These are phyloP conservation scores for Xenopus laevis DNA, from an alignment of 2,113 vertebrate genomes.

Conservation along the genomic window DNA sequence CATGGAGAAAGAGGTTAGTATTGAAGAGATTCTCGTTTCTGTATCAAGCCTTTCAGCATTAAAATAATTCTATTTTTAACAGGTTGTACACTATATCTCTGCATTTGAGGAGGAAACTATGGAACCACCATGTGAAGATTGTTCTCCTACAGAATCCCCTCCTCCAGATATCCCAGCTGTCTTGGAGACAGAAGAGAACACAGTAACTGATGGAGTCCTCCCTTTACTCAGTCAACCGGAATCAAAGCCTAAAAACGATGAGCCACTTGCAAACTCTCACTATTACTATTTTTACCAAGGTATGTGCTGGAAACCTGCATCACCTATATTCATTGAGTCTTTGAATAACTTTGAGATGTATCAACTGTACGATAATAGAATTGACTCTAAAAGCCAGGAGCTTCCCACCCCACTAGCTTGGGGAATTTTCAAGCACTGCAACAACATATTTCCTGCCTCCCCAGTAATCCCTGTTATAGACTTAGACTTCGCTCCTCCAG, in stretches of 20 bases:
- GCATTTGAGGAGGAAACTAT: conserved; percentile 85
- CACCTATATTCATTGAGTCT: too few species aligned
- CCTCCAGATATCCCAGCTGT: conserved; percentile 51
- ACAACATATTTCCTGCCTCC: too few species aligned
- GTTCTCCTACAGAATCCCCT: conserved; percentile 45
- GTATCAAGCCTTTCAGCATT: background rate
- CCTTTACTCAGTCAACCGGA: conserved; percentile 55
- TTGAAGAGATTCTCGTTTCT: background rate
- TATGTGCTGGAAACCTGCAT: conserved; percentile 47
- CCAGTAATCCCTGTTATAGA: too few species aligned
- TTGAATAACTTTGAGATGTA: too few species aligned
- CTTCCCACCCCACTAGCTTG: too few species aligned
- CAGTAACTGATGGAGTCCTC: conserved; percentile 49
- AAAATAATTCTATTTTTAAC: background rate
- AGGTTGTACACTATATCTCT: conserved; percentile 78
- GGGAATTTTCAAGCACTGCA: too few species aligned
- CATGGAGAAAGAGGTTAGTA: conserved; percentile 10
- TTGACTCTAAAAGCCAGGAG: too few species aligned
- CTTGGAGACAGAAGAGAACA: conserved; percentile 39
- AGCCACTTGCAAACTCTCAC: conserved; percentile 67
- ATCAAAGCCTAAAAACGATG: conserved; percentile 48
- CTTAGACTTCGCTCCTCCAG: too few species aligned
- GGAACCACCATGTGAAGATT: conserved; percentile 54
- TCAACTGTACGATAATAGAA: too few species aligned
- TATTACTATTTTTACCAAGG: conserved; percentile 99